These are phyloP conservation scores for Melitaea athalia DNA, from an alignment of 2,888 invertebrate species.

Conservation along the genomic window DNA sequence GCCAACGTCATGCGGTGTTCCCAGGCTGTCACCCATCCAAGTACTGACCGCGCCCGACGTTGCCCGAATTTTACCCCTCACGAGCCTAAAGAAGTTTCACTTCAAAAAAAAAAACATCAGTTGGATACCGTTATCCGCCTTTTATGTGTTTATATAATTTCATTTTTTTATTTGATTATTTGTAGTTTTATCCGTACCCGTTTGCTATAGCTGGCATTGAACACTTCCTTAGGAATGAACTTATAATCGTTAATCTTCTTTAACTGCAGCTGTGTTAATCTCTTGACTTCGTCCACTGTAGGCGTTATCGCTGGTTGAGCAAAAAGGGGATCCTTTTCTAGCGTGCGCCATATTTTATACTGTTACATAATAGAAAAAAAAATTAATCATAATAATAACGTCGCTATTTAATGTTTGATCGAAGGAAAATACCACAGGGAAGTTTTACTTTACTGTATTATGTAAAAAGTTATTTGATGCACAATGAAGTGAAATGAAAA, in stretches of 20 bases:
- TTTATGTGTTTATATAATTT: too few relatives aligned
- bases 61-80: too few relatives aligned
- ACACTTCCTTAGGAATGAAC: constrained; percentile 84
- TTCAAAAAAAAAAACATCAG: too few relatives aligned
- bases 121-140: too few relatives aligned
- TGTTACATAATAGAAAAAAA: constrained; percentile 59
- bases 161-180: too few relatives aligned
- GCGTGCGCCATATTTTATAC: constrained; percentile 89
- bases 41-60: constrained; percentile 76
- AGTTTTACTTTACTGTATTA: too few relatives aligned
- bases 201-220: constrained; percentile 83
- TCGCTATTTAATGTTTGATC: too few relatives aligned
- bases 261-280: constrained; percentile 85
- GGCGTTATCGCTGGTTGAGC: constrained; percentile 83
- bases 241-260: constrained; percentile 85
- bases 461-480: too few relatives aligned
- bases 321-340: constrained; percentile 91
- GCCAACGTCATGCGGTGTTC: constrained; percentile 26
- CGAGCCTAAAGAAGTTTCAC: too few relatives aligned
- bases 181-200: constrained; percentile 67
- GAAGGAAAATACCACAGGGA: too few relatives aligned
- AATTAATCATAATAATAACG: not conserved
- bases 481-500: too few relatives aligned
- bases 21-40: constrained; percentile 70
- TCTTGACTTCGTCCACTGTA: constrained; percentile 88